These are phyloP conservation scores for Desmodus rotundus DNA, from an alignment of 2,113 vertebrate genomes.

Conservation along the genomic window DNA sequence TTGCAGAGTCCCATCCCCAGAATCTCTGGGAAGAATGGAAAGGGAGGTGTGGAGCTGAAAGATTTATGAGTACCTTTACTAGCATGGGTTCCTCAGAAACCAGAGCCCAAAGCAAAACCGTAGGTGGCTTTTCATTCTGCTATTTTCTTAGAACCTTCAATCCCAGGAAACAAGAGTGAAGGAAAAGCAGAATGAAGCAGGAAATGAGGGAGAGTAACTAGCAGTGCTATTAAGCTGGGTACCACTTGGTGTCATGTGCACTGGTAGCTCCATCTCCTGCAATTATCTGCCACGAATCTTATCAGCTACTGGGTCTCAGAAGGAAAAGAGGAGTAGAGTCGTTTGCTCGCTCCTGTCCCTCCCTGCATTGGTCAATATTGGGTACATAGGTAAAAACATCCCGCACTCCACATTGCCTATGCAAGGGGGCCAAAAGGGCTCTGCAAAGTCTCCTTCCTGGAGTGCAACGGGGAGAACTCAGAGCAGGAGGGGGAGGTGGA, in stretches of 20 bases:
- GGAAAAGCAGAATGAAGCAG: background rate
- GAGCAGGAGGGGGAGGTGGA: background rate
- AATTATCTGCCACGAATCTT: background rate
- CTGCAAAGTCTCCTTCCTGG: background rate
- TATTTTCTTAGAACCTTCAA: background rate
- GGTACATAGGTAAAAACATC: background rate
- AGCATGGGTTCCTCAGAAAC: background rate
- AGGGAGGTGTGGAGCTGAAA: background rate
- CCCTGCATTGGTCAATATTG: background rate
- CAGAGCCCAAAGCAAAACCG: background rate
- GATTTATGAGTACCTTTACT: background rate
- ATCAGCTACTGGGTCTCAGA: background rate
- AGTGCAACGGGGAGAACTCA: background rate
- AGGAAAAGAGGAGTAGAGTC: background rate
- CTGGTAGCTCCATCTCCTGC: background rate
- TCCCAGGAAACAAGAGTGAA: background rate
- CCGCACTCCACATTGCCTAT: background rate
- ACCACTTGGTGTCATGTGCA: background rate
- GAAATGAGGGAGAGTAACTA: background rate
- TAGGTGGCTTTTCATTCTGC: background rate
- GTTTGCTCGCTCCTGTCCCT: background rate
- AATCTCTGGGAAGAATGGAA: background rate
- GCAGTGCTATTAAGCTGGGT: background rate
- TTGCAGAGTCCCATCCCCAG: background rate
- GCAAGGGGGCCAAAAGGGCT: background rate